Evolutionary conservation across 2,888 invertebrate genomes (phyloP), one percentile per base, ranked within the genome.

Genomic region (Harpalus rufipes): DNA sequence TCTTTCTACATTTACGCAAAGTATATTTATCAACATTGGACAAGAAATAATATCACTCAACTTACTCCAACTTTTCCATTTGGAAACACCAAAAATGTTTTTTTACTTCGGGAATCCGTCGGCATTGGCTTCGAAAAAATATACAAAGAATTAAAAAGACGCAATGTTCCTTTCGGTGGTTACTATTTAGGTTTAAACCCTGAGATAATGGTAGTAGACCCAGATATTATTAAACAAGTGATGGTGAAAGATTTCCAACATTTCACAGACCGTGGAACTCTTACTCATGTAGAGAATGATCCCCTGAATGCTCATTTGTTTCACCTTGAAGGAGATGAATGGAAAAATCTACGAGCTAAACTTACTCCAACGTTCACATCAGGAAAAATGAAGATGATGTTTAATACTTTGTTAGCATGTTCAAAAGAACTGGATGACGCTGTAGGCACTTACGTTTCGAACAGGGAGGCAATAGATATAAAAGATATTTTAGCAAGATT

Each of bases 181-280:
- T 63, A 21, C 18, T 63, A 63, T 25, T 21, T 25, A 63, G 7
- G 18, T 10, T 63, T 63, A 21, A 18, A 0, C 16, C 63, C 63
- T 21, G 63, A 21, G 18, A 18, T 63, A 10, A 10, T 63, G 18
- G 2, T 63, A 2, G 3, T 63, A 12, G 63, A 63, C 12, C 63
- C 63, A 12, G 63, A 63, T 1, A 18, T 63, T 12, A 63, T 63
- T 63, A 63, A 63, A 63, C 63, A 63, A 1, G 18, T 63, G 1
- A 5, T 63, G 63, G 63, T 63, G 2, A 85, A 85, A 61, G 85
- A 85, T 63, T 82, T 68, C 14, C 8, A 25, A 32, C 32, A 74
- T 81, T 85, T 16, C 74, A 44, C 79, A 51, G 85, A 86, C 81
- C 85, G 81, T 41, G 86, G 86, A 7, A 61, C 79, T 16, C 86